Conservation (phyloP, 2,888 invertebrate genomes). For the Blastobasis adustella region DNA sequence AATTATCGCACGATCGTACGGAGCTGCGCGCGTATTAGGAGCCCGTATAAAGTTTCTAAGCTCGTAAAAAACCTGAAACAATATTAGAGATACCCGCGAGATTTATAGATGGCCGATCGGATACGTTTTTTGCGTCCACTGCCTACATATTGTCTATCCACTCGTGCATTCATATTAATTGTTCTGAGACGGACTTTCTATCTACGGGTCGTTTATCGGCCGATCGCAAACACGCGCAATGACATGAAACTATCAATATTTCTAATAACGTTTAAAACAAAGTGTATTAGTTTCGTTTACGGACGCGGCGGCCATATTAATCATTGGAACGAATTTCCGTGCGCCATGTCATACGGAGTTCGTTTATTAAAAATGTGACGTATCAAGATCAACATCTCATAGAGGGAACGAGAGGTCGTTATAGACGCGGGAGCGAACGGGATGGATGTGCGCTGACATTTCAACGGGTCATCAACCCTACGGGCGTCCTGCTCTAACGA, state of each 20-base stretch:
- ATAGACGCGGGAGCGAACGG: constrained; percentile 40
- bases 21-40: neutral
- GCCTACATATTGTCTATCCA: constrained; percentile 46
- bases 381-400: constrained; percentile 74
- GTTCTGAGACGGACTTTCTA: constrained; percentile 63
- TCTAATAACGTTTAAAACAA: constrained; percentile 72
- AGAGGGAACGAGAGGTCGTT: constrained; percentile 46
- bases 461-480: constrained; percentile 74
- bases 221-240: constrained; percentile 67
- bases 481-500: constrained; percentile 71
- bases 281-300: constrained; percentile 66
- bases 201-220: constrained; percentile 60
- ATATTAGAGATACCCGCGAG: constrained; percentile 27
- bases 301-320: constrained; percentile 66
- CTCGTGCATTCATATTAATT: constrained; percentile 50
- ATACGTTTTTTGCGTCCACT: constrained; percentile 43
- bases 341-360: constrained; percentile 70
- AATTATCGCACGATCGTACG: constrained; percentile 23
- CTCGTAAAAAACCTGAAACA: constrained; percentile 14
- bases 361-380: constrained; percentile 76
- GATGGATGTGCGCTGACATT: constrained; percentile 65
- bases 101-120: constrained; percentile 33
- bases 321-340: constrained; percentile 73
- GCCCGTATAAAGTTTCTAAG: constrained; percentile 10
- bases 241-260: constrained; percentile 75